Percentiles rank a stretch among this genome's conserved stretches.
Conservation (phyloP, 1,140 invertebrate genomes). For the Drosophila watanabei region DNA sequence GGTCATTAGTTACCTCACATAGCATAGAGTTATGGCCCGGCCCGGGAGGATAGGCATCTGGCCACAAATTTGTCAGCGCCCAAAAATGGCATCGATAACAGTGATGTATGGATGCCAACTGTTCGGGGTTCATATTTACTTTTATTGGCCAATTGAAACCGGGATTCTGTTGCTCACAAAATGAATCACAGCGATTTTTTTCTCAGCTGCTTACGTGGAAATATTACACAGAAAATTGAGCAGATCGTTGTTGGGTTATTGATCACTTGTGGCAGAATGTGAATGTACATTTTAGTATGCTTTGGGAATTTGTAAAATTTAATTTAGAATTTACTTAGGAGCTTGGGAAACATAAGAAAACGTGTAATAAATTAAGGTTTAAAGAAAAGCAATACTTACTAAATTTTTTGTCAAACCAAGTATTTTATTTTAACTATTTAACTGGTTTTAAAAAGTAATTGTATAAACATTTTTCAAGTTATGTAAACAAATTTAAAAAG, state of each 20-base stretch:
- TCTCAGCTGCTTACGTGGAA: slow-evolving; percentile 1
- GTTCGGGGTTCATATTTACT: slow-evolving; percentile 8
- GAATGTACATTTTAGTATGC: not conserved
- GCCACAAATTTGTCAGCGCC: slow-evolving; percentile 52
- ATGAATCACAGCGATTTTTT: slow-evolving; percentile 3
- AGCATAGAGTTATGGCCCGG: slow-evolving; percentile 40
- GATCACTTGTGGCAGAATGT: not conserved
- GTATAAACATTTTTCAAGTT: not conserved
- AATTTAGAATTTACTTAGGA: not conserved
- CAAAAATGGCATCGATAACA: slow-evolving; percentile 50
- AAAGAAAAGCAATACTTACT: too few species aligned
- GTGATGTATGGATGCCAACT: slow-evolving; percentile 43
- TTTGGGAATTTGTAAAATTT: not conserved
- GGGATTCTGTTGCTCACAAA: slow-evolving; percentile 23
- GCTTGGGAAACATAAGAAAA: not conserved
- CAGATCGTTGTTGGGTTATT: not conserved
- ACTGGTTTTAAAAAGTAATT: too few species aligned
- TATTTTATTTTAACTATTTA: too few species aligned
- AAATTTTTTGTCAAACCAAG: too few species aligned
- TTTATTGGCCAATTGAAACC: slow-evolving; percentile 22
- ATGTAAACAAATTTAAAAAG: not conserved
- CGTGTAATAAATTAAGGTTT: too few species aligned
- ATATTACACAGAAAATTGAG: slow-evolving; percentile 1
- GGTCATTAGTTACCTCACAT: slow-evolving; percentile 47
- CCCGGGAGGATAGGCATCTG: slow-evolving; percentile 51